Base-by-base conservation (phyloP, 2,888 invertebrate species). In the Chrysolina americana region DNA sequence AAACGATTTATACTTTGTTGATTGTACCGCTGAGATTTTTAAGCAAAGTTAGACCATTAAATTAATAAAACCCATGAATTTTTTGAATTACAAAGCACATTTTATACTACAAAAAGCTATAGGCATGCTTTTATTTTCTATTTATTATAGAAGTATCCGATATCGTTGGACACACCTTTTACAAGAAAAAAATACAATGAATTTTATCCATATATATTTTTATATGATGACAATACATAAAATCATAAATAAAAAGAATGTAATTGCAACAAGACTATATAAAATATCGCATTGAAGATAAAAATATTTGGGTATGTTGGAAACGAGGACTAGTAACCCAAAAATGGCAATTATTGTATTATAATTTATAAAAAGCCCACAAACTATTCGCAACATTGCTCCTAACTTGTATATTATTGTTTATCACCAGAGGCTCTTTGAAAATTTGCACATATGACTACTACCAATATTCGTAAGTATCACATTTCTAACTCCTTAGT, bases 211-310 rank as follows among this genome's bases (percentile, higher is more conserved):
- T 68, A 68, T 72, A 66, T 72, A 72, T 68, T 72, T 63, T 62
- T 48, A 72, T 50, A 36, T 50, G 41, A n/a, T 56, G 44, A 41
- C 44, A 66, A 56, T 66, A 72, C 66, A 72, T 72, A 72, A 72
- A 72, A 72, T 72, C 62, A 72, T 68, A 72, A 68, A 72, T 72
- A 72, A 72, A 66, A 72, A 56, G 36, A 65, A 65, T 56, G 56
- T 21, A 68, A 59, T 72, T 48, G 72, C 68, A 72, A 72, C 68
- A 68, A 68, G 48, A 50, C 56, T 71, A 71, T 41, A 71, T 71
- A 71, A 71, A 65, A 66, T 70, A 71, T 68, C 68, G 72, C 23
- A 65, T 65, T 59, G 44, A 50, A 72, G 41, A 62, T 56, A 59
- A 65, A 36, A 70, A 70, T 53, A 64, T 10, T 72, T 48, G 62